These are phyloP conservation scores for Tringa solitaria DNA, from an alignment of 2,113 vertebrate species.

Conservation along the genomic window DNA sequence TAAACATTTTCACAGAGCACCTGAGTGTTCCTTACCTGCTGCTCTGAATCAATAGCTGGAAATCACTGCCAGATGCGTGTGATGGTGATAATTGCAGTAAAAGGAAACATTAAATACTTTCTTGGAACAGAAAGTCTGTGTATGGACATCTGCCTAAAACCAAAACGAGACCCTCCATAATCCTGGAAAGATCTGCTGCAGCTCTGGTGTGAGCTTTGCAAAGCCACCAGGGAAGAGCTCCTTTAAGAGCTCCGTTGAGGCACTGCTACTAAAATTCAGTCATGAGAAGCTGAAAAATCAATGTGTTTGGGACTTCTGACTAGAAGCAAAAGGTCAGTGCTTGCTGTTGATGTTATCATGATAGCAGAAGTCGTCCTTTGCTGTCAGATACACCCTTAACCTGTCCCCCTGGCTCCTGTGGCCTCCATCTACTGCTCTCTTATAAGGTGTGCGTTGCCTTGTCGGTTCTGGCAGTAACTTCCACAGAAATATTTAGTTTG, in stretches of 20 bases:
- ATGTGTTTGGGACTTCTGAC: not conserved
- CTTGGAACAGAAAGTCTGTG: not conserved
- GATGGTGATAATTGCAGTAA: not conserved
- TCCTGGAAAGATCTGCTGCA: not conserved
- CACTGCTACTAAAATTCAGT: not conserved
- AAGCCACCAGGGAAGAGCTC: not conserved
- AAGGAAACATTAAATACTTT: not conserved
- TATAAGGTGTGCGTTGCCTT: rapidly evolving
- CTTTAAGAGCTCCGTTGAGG: not conserved
- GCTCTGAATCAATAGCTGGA: not conserved
- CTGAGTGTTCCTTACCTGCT: not conserved
- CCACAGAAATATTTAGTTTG: not conserved
- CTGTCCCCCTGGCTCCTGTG: not conserved
- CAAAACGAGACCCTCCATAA: not conserved
- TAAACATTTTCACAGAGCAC: not conserved
- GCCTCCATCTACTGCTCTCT: not conserved
- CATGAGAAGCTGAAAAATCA: not conserved
- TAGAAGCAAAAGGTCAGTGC: not conserved
- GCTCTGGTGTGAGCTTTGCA: not conserved
- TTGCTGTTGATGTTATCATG: rapidly evolving
- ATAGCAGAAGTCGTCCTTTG: not conserved
- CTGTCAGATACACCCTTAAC: no score
- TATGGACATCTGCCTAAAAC: not conserved
- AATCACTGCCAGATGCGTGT: not conserved
- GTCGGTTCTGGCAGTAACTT: not conserved